A percentile compares a stretch with the other conserved stretches of the same genome.
These are phyloP conservation scores for Echeneis naucrates DNA, from an alignment of 2,797 vertebrate species.

Conservation along the genomic window DNA sequence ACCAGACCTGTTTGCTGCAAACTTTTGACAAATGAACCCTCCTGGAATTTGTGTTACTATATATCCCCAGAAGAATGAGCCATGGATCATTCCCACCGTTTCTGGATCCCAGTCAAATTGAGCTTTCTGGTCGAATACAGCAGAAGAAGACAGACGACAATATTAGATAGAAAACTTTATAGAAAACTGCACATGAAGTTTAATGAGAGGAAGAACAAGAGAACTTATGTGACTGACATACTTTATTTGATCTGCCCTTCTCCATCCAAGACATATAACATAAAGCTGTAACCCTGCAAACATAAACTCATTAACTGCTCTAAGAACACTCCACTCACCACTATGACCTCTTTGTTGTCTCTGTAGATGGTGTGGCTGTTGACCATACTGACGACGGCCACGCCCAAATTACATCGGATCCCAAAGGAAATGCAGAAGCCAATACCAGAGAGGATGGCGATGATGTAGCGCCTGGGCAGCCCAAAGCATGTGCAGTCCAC, in stretches of 20 bases:
- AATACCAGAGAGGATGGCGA: constrained; percentile 93
- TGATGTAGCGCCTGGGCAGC: constrained; percentile 93
- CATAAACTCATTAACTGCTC: not conserved
- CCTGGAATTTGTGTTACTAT: constrained; percentile 97
- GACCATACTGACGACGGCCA: constrained; percentile 97
- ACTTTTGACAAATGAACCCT: constrained; percentile 95
- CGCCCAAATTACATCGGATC: constrained; percentile 95
- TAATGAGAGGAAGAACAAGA: not conserved
- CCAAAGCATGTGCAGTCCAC: constrained; percentile 95
- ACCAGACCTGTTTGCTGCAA: constrained; percentile 93
- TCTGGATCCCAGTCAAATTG: constrained; percentile 95
- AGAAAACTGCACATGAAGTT: not conserved
- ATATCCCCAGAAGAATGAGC: constrained; percentile 97
- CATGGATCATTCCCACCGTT: constrained; percentile 95
- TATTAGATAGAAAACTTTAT: no score
- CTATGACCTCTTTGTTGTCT: constrained; percentile 88
- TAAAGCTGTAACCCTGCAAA: not conserved
- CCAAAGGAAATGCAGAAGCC: constrained; percentile 98
- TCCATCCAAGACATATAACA: not conserved
- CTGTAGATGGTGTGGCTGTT: constrained; percentile 90
- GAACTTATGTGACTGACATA: not conserved
- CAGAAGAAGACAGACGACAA: not conserved
- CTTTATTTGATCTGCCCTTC: no score
- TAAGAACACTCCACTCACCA: constrained; percentile 79
- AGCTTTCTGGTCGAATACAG: constrained; percentile 84